Evolutionary conservation across 2,888 invertebrate species (phyloP).

Genomic region (Caenorhabditis parvicauda): DNA sequence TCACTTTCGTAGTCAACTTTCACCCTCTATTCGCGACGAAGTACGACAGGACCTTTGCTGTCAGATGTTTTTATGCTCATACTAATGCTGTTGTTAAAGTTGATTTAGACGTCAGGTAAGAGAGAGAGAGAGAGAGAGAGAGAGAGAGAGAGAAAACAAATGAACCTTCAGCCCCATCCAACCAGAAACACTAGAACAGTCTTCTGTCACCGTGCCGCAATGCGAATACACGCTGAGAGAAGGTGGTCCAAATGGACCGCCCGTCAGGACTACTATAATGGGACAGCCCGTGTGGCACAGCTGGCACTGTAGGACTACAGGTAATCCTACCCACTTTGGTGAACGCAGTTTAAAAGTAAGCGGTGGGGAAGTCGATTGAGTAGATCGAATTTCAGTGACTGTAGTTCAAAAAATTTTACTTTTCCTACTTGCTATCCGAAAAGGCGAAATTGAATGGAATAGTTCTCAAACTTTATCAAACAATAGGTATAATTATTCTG

Average conservation of each 20-base stretch:
- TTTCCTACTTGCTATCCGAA: too few species aligned
- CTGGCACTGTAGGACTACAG: constrained; percentile 49
- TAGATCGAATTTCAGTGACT: too few species aligned
- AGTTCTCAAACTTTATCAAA: too few species aligned
- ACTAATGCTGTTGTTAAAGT: constrained; percentile 37
- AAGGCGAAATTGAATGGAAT: too few species aligned
- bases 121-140: too few species aligned
- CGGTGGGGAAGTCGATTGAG: too few species aligned
- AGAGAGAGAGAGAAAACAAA: too few species aligned
- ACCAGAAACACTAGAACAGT: constrained; percentile 43
- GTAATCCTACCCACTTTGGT: neutral
- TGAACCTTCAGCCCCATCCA: constrained; percentile 39
- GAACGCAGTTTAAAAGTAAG: too few species aligned
- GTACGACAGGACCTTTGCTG: constrained; percentile 54
- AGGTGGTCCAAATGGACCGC: constrained; percentile 42
- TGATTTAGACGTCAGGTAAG: constrained; percentile 40
- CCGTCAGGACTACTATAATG: constrained; percentile 28
- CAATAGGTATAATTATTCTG: too few species aligned
- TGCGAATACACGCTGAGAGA: constrained; percentile 48
- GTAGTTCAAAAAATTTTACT: too few species aligned
- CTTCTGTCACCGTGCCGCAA: constrained; percentile 42
- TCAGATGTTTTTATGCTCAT: constrained; percentile 56
- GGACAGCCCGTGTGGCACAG: constrained; percentile 49
- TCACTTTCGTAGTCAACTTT: constrained; percentile 53
- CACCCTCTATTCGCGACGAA: constrained; percentile 56